Evolutionary conservation across 2,888 invertebrate genomes (phyloP).

Genomic region (Leptinotarsa haldemani): DNA sequence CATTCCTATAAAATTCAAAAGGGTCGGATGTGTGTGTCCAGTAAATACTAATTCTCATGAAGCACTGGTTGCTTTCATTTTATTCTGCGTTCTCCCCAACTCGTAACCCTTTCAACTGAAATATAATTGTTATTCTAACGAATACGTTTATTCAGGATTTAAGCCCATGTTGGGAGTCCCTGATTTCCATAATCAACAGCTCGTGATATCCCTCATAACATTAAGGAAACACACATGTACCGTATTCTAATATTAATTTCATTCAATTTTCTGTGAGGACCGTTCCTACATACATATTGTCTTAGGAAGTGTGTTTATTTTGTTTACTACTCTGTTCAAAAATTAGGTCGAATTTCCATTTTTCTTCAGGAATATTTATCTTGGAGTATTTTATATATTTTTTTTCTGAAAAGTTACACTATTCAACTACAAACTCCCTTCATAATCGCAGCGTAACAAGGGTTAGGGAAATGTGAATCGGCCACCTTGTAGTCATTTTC

Average conservation of each 20-base stretch:
- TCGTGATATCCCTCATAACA: not conserved
- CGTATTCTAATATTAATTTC: not conserved
- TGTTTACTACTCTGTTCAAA: too few relatives aligned
- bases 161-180: not conserved
- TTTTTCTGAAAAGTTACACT: too few relatives aligned
- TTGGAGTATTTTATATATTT: too few relatives aligned
- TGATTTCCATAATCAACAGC: not conserved
- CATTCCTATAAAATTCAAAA: not conserved
- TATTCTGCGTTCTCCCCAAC: not conserved
- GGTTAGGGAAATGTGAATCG: not conserved
- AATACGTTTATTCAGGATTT: not conserved
- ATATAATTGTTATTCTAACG: not conserved
- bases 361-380: too few relatives aligned
- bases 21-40: constrained; percentile 14
- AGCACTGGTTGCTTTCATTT: not conserved
- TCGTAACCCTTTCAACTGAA: not conserved
- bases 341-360: too few relatives aligned
- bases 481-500: not conserved
- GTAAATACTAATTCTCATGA: constrained; percentile 12
- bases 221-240: not conserved
- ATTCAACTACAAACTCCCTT: too few relatives aligned
- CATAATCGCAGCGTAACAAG: too few relatives aligned
- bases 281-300: too few relatives aligned
- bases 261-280: too few relatives aligned
- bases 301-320: too few relatives aligned